Base-by-base conservation (phyloP, 2,797 vertebrate genomes). In the Brotula barbata region DNA sequence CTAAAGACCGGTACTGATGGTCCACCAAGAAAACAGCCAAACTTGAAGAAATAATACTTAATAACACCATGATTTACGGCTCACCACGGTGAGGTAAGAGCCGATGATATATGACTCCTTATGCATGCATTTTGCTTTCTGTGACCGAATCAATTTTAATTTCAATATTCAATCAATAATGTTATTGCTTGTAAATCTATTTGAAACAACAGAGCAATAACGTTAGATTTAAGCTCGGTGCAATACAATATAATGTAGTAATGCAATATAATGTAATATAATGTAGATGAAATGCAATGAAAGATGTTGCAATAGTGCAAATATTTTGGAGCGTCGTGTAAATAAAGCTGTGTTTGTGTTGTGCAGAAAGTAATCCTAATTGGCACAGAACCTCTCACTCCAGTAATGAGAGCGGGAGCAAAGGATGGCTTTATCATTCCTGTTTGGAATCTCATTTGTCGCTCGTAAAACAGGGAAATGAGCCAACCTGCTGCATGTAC, bases 1-100 rank as follows among this genome's bases (percentile, higher is more conserved):
- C 53, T 47, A 60, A 21, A 56, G 10, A 57, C 39, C 55, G 31
- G n/a, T 46, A 51, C 39, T 58, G n/a, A 10, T 3, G 31, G 7
- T 39, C 9, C 5, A 55, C 2, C 21, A 42, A 25, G 33, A 22
- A 53, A 20, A n/a, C 23, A 1, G 20, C 19, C 33, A 28, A 49
- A 16, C 50, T 9, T n/a, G 16, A 33, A 17, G 0, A 28, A 31
- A 49, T 19, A 4, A 11, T 19, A 0, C 61, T 0, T 36, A 33
- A 37, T 23, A 0, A 1, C 1, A 37, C 33, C 5, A 6, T 14
- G 7, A n/a, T 23, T 56, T 4, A 23, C 31, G 2, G 25, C 12
- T 14, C 7, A 20, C 31, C n/a, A 41, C 21, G 47, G 20, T 46
- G 3, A n/a, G 3, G 2, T 22, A 36, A 28, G 3, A 40, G 19